These are phyloP conservation scores for Patella depressa DNA, from an alignment of 2,888 invertebrate genomes.

Conservation along the genomic window DNA sequence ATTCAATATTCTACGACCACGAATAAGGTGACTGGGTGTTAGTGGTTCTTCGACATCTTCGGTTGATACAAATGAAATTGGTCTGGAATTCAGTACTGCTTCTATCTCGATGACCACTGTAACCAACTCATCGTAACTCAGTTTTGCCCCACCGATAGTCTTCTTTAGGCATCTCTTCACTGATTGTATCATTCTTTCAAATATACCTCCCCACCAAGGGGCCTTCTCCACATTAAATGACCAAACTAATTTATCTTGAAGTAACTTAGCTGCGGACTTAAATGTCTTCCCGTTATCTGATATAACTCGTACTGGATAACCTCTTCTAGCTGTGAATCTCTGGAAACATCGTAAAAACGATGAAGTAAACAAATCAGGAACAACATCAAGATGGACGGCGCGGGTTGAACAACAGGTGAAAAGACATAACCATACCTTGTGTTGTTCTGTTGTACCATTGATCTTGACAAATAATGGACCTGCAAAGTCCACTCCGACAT, in stretches of 20 bases:
- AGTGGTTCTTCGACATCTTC: background rate
- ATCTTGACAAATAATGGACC: background rate
- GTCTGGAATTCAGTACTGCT: background rate
- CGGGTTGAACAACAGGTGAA: background rate
- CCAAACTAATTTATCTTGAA: background rate
- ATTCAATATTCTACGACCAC: background rate
- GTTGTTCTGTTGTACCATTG: background rate
- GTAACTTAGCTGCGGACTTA: background rate
- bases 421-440: background rate
- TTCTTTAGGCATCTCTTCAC: conserved; percentile 7
- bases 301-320: background rate
- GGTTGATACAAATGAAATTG: conserved; percentile 2
- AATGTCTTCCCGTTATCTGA: background rate
- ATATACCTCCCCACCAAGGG: background rate
- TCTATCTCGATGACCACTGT: background rate
- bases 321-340: background rate
- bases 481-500: conserved; percentile 18
- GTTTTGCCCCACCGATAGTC: background rate
- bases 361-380: background rate
- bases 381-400: background rate
- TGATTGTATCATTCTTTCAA: background rate
- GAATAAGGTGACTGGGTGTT: background rate
- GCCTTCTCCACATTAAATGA: background rate
- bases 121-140: background rate
- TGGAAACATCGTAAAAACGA: background rate